phyloP scores from a whole-genome alignment of 2,888 invertebrate genomes.

The Apomyelois bistriatella region DNA sequence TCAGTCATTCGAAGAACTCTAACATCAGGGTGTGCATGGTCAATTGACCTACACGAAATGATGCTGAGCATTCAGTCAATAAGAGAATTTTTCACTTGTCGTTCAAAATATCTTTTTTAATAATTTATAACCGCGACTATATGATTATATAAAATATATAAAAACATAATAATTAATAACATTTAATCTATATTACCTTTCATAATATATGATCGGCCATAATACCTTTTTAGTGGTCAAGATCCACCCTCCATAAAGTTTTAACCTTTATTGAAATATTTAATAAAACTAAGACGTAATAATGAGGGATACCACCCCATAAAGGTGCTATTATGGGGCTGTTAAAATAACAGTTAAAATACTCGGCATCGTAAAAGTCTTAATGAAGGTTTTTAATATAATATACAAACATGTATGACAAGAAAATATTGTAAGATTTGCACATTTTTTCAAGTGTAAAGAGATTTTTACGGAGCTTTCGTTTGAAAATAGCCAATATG shows the following conservation, averaged over 20 bases:
- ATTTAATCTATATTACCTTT: neutral
- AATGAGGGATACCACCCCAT: neutral
- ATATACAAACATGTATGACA: neutral
- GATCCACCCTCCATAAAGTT: neutral
- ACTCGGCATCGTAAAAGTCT: neutral
- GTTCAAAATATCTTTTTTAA: too few relatives aligned
- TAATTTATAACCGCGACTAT: neutral
- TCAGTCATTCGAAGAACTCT: too few relatives aligned
- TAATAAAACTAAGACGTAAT: neutral
- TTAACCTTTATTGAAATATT: conserved; percentile 6
- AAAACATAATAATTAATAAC: neutral
- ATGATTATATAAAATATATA: neutral
- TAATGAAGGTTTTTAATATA: neutral
- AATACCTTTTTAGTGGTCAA: conserved; percentile 1
- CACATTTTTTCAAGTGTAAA: too few relatives aligned
- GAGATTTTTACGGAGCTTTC: too few relatives aligned
- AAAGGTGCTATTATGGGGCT: conserved; percentile 1
- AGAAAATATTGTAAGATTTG: too few relatives aligned
- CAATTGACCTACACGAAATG: too few relatives aligned
- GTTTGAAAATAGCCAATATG: too few relatives aligned
- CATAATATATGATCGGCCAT: neutral
- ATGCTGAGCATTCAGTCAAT: too few relatives aligned
- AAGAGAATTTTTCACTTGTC: too few relatives aligned
- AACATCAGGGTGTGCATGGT: too few relatives aligned
- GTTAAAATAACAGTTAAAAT: conserved; percentile 1